phyloP scores from a whole-genome alignment of 2,113 vertebrate species.

The Mesembrinibis cayennensis region DNA sequence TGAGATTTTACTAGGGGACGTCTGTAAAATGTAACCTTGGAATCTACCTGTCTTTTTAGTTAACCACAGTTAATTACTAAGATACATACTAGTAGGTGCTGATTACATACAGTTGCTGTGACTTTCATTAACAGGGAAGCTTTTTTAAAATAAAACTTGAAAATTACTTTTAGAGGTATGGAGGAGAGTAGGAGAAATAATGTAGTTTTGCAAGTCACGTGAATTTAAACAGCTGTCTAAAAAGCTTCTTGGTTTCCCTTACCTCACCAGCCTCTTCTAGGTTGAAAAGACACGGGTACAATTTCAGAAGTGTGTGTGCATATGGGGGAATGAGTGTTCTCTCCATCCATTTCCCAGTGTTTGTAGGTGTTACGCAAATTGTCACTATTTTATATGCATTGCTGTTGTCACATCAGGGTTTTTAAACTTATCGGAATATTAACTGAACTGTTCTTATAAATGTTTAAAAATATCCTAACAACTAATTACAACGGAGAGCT shows the following conservation, averaged over 20 bases:
- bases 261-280: background rate
- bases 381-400: background rate
- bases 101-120: background rate
- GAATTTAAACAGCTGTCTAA: background rate
- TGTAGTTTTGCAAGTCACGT: background rate
- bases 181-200: background rate
- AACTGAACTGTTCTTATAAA: background rate
- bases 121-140: background rate
- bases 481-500: background rate
- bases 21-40: background rate
- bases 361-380: background rate
- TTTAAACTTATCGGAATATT: background rate
- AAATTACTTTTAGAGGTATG: background rate
- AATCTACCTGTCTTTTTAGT: background rate
- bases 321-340: background rate
- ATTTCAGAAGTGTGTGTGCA: background rate
- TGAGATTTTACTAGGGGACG: background rate
- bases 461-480: background rate
- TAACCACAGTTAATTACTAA: background rate
- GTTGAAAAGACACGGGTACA: background rate
- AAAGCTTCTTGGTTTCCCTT: background rate
- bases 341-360: background rate
- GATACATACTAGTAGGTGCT: background rate
- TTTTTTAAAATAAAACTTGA: background rate
- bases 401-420: background rate